phyloP scores from a whole-genome alignment of 2,113 vertebrate species.

The Epinephelus cyanopodus region DNA sequence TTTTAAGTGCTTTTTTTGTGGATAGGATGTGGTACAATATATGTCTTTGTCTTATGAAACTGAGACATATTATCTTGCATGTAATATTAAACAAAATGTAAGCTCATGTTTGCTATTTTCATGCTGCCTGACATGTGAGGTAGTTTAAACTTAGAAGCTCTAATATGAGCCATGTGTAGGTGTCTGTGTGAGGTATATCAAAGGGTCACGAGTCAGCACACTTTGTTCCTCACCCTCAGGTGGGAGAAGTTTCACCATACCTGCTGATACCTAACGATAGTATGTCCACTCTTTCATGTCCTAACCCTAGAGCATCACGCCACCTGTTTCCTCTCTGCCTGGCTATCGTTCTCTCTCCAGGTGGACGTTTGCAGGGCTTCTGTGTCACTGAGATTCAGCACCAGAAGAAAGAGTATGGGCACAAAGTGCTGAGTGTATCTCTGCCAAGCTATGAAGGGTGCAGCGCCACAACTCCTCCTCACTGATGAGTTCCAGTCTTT shows the following conservation, averaged over 20 bases:
- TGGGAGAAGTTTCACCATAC: constrained; percentile 11
- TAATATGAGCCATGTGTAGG: not conserved
- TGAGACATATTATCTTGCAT: not conserved
- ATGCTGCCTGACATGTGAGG: not conserved
- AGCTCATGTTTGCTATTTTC: not conserved
- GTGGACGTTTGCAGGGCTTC: constrained; percentile 6
- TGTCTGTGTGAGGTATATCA: not conserved
- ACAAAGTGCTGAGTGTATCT: constrained; percentile 40
- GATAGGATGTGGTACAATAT: too few relatives aligned
- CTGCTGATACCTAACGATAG: not conserved
- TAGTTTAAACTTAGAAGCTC: not conserved
- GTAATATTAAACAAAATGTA: not conserved
- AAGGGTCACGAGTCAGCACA: not conserved
- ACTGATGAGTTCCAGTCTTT: constrained; percentile 30
- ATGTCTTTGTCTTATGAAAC: not conserved
- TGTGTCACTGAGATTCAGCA: constrained; percentile 29
- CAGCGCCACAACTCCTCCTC: constrained; percentile 5
- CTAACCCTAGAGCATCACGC: constrained; percentile 11
- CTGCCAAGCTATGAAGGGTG: constrained; percentile 32
- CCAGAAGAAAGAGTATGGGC: constrained; percentile 18
- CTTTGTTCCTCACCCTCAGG: constrained; percentile 15
- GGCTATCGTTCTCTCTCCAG: constrained; percentile 13
- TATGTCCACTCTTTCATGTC: constrained; percentile 23
- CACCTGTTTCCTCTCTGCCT: constrained; percentile 5
- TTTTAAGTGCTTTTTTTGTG: not conserved